Evolutionary conservation across 2,888 invertebrate species (phyloP).

Genomic region (Pseudococcus viburni): DNA sequence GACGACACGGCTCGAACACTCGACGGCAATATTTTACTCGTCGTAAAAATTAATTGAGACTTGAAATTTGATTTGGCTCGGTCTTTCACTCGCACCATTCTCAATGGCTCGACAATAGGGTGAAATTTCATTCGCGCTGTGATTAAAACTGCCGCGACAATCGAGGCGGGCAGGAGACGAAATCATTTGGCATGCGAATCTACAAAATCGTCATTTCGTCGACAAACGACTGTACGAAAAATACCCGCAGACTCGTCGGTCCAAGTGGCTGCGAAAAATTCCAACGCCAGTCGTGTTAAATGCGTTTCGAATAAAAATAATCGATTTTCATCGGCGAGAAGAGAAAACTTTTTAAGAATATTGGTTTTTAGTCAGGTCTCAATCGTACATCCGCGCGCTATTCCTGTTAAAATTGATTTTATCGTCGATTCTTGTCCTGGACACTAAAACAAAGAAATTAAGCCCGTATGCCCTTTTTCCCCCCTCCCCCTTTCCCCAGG

Average conservation of each 20-base stretch:
- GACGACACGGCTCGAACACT: background rate
- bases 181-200: background rate
- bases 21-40: background rate
- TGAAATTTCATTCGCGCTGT: constrained; percentile 28
- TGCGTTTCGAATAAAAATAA: constrained; percentile 39
- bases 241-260: background rate
- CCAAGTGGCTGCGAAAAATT: background rate
- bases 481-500: too few relatives aligned
- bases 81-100: background rate
- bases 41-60: constrained; percentile 20
- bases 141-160: background rate
- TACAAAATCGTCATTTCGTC: background rate
- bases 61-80: constrained; percentile 9
- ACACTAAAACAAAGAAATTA: too few relatives aligned
- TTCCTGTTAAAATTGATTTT: too few relatives aligned
- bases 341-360: constrained; percentile 34
- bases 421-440: too few relatives aligned
- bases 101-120: background rate
- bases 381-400: too few relatives aligned
- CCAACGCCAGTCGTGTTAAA: background rate
- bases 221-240: background rate
- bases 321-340: background rate
- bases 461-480: too few relatives aligned
- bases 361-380: too few relatives aligned
- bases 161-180: background rate